Percentiles rank a stretch among this genome's conserved stretches.
Conservation (phyloP, 2,797 vertebrate species). For the Cyclopterus lumpus region DNA sequence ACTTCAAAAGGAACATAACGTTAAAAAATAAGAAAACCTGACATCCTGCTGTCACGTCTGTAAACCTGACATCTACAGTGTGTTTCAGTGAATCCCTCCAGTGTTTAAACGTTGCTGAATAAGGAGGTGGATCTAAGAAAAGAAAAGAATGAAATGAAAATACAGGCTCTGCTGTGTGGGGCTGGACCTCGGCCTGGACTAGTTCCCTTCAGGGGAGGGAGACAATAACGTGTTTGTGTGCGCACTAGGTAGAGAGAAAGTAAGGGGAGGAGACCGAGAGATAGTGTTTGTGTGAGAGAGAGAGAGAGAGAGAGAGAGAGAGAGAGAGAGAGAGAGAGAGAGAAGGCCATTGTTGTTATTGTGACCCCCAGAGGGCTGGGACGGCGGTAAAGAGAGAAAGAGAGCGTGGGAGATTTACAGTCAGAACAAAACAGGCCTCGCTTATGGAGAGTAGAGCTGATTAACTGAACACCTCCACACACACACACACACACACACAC, state of each 20-base stretch:
- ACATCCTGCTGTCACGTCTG: conserved; percentile 14
- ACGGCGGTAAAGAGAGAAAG: conserved; percentile 33
- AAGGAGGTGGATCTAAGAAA: conserved; percentile 42
- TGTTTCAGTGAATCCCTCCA: conserved; percentile 11
- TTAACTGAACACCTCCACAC: conserved; percentile 51
- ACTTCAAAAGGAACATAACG: conserved; percentile 24
- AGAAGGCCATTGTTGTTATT: conserved; percentile 74
- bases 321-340: conserved; percentile 34
- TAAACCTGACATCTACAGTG: conserved; percentile 21
- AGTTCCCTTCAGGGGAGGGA: conserved; percentile 45
- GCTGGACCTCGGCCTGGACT: conserved; percentile 59
- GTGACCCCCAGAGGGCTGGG: conserved; percentile 59
- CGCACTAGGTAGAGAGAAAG: conserved; percentile 45
- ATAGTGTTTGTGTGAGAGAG: neutral
- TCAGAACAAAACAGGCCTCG: conserved; percentile 49
- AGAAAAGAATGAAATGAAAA: neutral
- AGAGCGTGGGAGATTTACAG: conserved; percentile 63
- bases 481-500: conserved; percentile 12
- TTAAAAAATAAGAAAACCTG: neutral
- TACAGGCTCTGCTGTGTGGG: conserved; percentile 44
- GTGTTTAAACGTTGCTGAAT: conserved; percentile 35
- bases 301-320: conserved; percentile 4
- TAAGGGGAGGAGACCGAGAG: conserved; percentile 19
- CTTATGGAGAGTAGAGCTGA: conserved; percentile 59
- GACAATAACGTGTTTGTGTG: conserved; percentile 77